Conservation (phyloP, 92 coral and sea anemone genomes). For the Blastomussa wellsi region DNA sequence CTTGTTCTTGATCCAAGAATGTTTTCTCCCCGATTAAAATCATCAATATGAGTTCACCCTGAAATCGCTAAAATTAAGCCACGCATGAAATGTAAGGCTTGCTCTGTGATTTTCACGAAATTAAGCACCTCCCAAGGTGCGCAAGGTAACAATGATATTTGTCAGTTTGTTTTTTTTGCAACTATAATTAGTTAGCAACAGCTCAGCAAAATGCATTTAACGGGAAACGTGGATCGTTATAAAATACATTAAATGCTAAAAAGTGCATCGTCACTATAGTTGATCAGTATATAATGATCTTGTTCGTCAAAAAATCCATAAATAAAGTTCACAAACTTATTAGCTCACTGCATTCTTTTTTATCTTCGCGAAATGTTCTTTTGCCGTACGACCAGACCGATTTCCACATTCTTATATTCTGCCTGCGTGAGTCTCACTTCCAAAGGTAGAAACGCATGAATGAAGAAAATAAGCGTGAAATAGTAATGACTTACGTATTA, state of each 20-base stretch:
- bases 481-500: no score
- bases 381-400: no score
- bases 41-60: no score
- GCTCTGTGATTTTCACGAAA: not conserved
- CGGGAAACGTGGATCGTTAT: not conserved
- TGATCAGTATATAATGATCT: no score
- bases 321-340: no score
- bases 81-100: no score
- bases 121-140: not conserved
- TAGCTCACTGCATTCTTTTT: no score
- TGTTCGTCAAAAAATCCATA: not conserved
- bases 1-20: no score
- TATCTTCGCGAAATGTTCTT: no score
- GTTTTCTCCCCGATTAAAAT: no score
- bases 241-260: not conserved
- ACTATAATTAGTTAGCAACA: not conserved
- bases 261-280: slow-evolving; percentile 25
- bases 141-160: not conserved
- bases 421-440: not conserved
- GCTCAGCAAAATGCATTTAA: not conserved
- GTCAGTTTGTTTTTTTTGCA: not conserved
- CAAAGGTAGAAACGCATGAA: not conserved
- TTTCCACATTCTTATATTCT: no score
- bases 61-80: no score
- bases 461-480: not conserved